Base-by-base conservation (phyloP, 1,140 invertebrate genomes). In the Mya arenaria region DNA sequence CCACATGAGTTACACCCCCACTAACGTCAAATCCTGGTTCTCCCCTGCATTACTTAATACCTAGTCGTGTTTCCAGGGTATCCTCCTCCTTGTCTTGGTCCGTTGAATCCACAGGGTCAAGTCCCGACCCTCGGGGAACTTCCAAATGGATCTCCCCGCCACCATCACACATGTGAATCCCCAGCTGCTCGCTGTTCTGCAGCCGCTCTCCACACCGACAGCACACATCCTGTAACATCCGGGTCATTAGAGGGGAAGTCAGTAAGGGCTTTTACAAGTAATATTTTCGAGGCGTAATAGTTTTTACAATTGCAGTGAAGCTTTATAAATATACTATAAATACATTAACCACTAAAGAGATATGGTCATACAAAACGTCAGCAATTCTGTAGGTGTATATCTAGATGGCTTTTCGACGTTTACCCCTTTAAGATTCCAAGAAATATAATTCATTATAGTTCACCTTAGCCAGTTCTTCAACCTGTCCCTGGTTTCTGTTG, bases 91-190 rank as follows among this genome's bases (percentile, higher is more conserved):
- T 30, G 17, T 62, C 62, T 32, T 48, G 17, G 13, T 56, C 78
- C 17, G 44, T 36, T 8, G 15, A n/a, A n/a, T 39, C 48, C n/a
- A 71, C 44, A 19, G 48, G 37, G 62, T 52, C 37, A 19, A 23
- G 34, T 23, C 41, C 25, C 32, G 13, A 30, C n/a, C 8, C 10
- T 28, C 25, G 17, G 10, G 8, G 34, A 4, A 62, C 34, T 39
- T 82, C 36, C 30, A 66, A 65, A 13, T 73, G 58, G 15, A 82
- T 74, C 15, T 77, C 68, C 17, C 74, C 66, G 17, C 80, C 83
- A 19, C 85, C 88, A 71, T 88, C 87, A 83, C 88, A 89, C 56
- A 89, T 52, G 55, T 89, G 88, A 0, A 89, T 85, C 0, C 88
- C 88, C 17, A 84, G 82, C 65, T 89, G 84, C 4, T 77, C 69